These are phyloP conservation scores for Pogonomyrmex barbatus DNA, from an alignment of 1,140 invertebrate genomes.

Conservation along the genomic window DNA sequence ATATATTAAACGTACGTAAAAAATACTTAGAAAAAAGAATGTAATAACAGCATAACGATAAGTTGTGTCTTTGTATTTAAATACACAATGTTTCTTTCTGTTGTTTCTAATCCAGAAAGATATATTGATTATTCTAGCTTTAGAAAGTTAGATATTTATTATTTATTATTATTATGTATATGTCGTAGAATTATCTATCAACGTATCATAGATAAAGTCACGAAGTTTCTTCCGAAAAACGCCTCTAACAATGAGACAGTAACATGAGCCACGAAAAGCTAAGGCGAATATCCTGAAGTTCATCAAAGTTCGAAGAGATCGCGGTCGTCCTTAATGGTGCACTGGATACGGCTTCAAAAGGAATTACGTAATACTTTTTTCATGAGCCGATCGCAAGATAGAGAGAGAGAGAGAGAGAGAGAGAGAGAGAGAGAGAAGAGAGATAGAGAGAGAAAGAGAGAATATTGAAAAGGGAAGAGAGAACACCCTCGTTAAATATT, in stretches of 20 bases:
- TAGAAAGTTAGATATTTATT: conserved; percentile 20
- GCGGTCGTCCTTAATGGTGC: conserved; percentile 81
- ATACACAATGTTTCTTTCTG: background rate
- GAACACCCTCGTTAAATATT: conserved; percentile 84
- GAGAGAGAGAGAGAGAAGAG: conserved; percentile 16
- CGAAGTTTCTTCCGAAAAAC: conserved; percentile 16
- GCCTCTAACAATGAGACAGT: conserved; percentile 61
- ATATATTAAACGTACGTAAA: background rate
- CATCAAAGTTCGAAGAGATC: conserved; percentile 79
- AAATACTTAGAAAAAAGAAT: background rate
- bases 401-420: conserved; percentile 23
- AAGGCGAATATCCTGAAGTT: conserved; percentile 77
- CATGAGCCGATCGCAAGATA: conserved; percentile 58
- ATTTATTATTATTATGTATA: too few species aligned
- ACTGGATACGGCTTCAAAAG: conserved; percentile 85
- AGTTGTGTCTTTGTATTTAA: background rate
- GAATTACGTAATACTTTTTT: conserved; percentile 83
- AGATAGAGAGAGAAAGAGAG: background rate
- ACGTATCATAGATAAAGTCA: conserved; percentile 20
- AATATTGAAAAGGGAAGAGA: conserved; percentile 16
- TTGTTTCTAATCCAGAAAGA: background rate
- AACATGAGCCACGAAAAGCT: conserved; percentile 70
- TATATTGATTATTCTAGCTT: background rate
- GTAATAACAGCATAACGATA: background rate
- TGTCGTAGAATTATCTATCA: conserved; percentile 46